Base-by-base conservation (phyloP, 2,113 vertebrate genomes). In the Lipotes vexillifer region DNA sequence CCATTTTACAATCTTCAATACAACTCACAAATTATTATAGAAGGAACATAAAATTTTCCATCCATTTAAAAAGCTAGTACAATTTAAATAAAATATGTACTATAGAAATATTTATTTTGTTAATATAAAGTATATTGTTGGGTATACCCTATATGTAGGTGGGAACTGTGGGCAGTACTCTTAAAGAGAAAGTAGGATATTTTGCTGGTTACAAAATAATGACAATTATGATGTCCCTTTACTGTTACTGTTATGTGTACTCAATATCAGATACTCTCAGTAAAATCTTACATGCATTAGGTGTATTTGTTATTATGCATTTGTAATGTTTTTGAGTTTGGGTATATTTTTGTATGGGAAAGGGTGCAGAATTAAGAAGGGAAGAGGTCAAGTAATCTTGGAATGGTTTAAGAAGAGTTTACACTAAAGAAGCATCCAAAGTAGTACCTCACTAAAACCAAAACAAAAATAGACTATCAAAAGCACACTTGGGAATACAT, bases 201-300 rank as follows among this genome's bases (percentile, higher is more conserved):
- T 75, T 90, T 86, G 84, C 31, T 93, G 25, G 25, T 83, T 93
- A 93, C 8, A 80, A 93, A 69, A 95, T 59, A 63, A 57, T 63
- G 25, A 66, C 9, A 85, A 65, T n/a, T 65, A 75, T 46, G 18
- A 78, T 36, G 14, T 20, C 41, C 41, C 61, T 88, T 80, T 93
- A 66, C 2, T 93, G 27, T 82, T 88, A 90, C 6, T 61, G 36
- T 44, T 61, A 61, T 46, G 8, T 66, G 61, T 57, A 81, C 7
- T 15, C n/a, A 61, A 27, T 36, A 84, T 63, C 23, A 81, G 59
- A 85, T 31, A 85, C 11, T 80, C 33, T 65, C 46, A 72, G 36
- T 83, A 88, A 93, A 88, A 68, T 68, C 57, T 41, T 80, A n/a
- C 9, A 77, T 83, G 33, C n/a, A 61, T 83, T 65, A 29, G 46